phyloP scores from a whole-genome alignment of 2,888 invertebrate genomes.

The Drosophila lutescens region DNA sequence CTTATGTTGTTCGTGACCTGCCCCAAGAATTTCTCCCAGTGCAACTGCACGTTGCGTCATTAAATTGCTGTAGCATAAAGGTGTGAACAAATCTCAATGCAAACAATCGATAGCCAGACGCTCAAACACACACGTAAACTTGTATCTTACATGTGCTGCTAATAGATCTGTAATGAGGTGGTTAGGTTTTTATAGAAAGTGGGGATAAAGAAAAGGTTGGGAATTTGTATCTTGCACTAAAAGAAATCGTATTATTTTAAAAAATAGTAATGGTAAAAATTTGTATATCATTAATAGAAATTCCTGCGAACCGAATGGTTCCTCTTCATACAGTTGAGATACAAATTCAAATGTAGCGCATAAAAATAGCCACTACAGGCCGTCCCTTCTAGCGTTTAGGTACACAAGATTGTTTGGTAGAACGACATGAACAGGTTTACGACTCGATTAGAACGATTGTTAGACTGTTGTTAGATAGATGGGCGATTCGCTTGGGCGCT shows the following conservation, averaged over 20 bases:
- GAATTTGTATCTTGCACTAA: neutral
- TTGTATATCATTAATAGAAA: neutral
- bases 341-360: slow-evolving; percentile 34
- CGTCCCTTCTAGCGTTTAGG: slow-evolving; percentile 7
- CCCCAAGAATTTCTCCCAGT: slow-evolving; percentile 19
- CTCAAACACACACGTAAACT: slow-evolving; percentile 26
- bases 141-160: slow-evolving; percentile 14
- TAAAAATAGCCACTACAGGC: neutral
- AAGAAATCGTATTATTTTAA: neutral
- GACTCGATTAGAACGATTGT: slow-evolving; percentile 43
- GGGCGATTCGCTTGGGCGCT: slow-evolving; percentile 38
- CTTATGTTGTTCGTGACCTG: slow-evolving; percentile 6
- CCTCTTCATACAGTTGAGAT: slow-evolving; percentile 12
- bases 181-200: slow-evolving; percentile 21
- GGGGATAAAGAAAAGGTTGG: neutral
- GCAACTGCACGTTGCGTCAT: slow-evolving; percentile 32
- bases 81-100: slow-evolving; percentile 49
- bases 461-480: slow-evolving; percentile 48
- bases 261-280: neutral
- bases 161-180: slow-evolving; percentile 46
- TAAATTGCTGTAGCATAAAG: slow-evolving; percentile 39
- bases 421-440: slow-evolving; percentile 66
- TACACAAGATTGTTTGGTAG: slow-evolving; percentile 19
- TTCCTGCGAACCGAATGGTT: neutral
- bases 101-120: slow-evolving; percentile 53